phyloP scores from a whole-genome alignment of 2,888 invertebrate species.

The Coelopa pilipes region DNA sequence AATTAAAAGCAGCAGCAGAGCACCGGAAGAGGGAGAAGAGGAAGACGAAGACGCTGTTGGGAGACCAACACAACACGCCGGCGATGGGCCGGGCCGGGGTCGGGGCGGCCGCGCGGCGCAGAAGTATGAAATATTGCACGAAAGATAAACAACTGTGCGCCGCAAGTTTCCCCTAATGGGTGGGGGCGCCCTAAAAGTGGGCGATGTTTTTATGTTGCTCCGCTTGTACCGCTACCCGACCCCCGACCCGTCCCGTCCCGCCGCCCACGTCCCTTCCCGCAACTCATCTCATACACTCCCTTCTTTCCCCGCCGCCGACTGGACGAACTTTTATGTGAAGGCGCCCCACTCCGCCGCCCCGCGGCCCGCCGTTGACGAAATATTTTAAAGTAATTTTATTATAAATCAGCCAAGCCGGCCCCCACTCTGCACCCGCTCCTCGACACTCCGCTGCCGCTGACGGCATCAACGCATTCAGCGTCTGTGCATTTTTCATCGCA shows the following conservation, averaged over 20 bases:
- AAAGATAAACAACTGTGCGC: conserved; percentile 21
- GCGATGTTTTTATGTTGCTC: conserved; percentile 2
- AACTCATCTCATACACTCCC: too few relatives aligned
- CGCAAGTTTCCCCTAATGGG: conserved; percentile 6
- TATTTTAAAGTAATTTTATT: conserved; percentile 62
- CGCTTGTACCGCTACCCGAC: neutral
- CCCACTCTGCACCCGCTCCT: conserved; percentile 57
- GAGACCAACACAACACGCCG: neutral
- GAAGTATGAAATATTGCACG: conserved; percentile 24
- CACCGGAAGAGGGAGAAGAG: too few relatives aligned
- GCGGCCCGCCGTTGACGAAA: conserved; percentile 50
- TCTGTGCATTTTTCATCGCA: conserved; percentile 20
- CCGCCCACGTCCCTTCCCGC: neutral
- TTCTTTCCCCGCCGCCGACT: neutral
- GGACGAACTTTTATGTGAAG: neutral
- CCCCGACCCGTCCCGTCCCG: too few relatives aligned
- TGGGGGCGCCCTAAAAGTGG: conserved; percentile 10
- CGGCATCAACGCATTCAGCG: conserved; percentile 61
- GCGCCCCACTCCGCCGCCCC: neutral
- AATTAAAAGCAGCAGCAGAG: neutral
- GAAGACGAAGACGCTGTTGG: neutral
- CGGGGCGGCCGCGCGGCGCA: neutral
- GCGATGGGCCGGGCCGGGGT: too few relatives aligned
- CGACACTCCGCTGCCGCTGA: conserved; percentile 55
- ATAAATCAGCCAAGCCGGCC: conserved; percentile 62